Evolutionary conservation across 2,888 invertebrate species (phyloP), one percentile per base, ranked within the genome.

Genomic region (Cryptocephalus primarius): DNA sequence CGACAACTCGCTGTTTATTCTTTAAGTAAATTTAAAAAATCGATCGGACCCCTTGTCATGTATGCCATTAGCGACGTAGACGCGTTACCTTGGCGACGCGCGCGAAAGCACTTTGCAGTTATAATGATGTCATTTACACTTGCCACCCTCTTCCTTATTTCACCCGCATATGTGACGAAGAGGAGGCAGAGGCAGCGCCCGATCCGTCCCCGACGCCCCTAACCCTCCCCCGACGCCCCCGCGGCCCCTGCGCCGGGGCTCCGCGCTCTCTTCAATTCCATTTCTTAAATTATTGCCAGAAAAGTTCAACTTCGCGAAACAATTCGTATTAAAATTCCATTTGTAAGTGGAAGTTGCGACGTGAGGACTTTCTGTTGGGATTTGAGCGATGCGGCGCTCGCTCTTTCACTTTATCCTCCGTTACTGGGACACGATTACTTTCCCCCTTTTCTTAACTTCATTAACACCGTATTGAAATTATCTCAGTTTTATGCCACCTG

Each of bases 41-140:
- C 70, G 70, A 71, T 71, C 67, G 66, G 59, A 58, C 65, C 69
- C 69, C 70, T 69, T 68, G 70, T 69, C 70, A 70, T 70, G 69
- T 70, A 70, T 70, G 70, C 70, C 69, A 70, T 70, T 71, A 71
- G 69, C 69, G 67, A 61, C 55, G 60, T 55, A 59, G 64, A 57
- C 61, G 64, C 56, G 70, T 70, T 69, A 65, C 70, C 70, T 58
- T 68, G 70, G 68, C 63, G 66, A 70, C 69, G 70, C 69, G 69
- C 62, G 66, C 62, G 67, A 66, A 67, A 69, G 68, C 70, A 70
- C 69, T 71, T 70, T 70, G 70, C 70, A 69, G 69, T 70, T 70
- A 71, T 71, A 71, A 71, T 71, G 70, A 71, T 71, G 71, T 70
- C 71, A 71, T 71, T 71, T 71, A 69, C 71, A 71, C 71, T 70